phyloP scores from a whole-genome alignment of 2,888 invertebrate genomes.

The Agapostemon virescens region DNA sequence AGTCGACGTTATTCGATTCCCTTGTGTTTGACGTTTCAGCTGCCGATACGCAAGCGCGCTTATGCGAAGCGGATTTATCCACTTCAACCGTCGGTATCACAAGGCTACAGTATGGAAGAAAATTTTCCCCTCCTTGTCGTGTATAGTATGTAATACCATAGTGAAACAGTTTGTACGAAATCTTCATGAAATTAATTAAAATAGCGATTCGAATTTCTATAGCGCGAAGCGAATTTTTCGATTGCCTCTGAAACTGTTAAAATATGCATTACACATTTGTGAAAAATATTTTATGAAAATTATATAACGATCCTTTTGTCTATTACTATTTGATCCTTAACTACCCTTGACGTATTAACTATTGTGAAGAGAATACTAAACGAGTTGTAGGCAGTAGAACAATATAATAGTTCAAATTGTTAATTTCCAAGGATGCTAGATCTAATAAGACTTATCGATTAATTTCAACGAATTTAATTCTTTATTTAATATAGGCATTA shows the following conservation, averaged over 20 bases:
- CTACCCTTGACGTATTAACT: neutral
- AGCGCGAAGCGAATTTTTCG: neutral
- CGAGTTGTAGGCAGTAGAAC: neutral
- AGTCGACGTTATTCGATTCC: slow-evolving; percentile 34
- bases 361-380: neutral
- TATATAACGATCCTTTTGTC: neutral
- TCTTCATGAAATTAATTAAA: neutral
- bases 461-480: neutral
- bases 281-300: neutral
- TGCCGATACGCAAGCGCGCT: slow-evolving; percentile 44
- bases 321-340: neutral
- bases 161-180: neutral
- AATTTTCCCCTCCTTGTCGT: neutral
- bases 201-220: neutral
- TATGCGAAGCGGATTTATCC: neutral
- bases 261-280: neutral
- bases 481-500: neutral
- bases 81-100: slow-evolving; percentile 3
- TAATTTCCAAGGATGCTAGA: neutral
- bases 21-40: slow-evolving; percentile 43
- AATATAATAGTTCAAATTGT: neutral
- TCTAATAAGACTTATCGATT: neutral
- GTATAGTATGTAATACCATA: neutral
- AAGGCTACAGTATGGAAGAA: neutral
- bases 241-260: neutral